Conservation (phyloP, 2,888 invertebrate genomes). For the Cacoxenus indagator region DNA sequence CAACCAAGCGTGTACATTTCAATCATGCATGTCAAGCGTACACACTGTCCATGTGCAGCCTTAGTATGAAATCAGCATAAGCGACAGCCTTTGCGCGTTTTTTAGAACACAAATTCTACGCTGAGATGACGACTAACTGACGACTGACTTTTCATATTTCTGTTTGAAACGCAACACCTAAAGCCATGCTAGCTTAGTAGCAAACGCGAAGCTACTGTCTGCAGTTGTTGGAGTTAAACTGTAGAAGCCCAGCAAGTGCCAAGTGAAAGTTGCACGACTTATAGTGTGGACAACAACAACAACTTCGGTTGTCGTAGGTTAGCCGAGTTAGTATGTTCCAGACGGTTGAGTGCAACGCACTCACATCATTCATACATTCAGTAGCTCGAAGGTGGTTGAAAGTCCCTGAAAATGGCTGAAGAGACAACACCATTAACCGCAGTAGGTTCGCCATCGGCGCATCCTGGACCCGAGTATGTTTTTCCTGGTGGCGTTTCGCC, state of each 20-base stretch:
- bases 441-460: slow-evolving; percentile 53
- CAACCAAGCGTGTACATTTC: neutral
- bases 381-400: no score
- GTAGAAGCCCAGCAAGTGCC: slow-evolving; percentile 54
- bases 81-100: neutral
- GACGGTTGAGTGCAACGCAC: neutral
- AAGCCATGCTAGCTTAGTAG: slow-evolving; percentile 49
- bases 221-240: slow-evolving; percentile 18
- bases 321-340: slow-evolving; percentile 39
- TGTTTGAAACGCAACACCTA: neutral
- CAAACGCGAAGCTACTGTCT: slow-evolving; percentile 44
- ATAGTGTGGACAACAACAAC: neutral
- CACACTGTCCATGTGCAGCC: no score
- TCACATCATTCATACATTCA: no score
- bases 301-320: slow-evolving; percentile 12
- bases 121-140: no score
- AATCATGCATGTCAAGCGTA: neutral
- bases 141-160: neutral
- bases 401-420: slow-evolving; percentile 61
- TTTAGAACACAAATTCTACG: neutral
- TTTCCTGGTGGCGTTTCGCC: slow-evolving; percentile 72
- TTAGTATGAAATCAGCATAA: neutral
- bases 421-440: slow-evolving; percentile 73
- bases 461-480: slow-evolving; percentile 70
- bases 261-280: slow-evolving; percentile 31